phyloP scores from a whole-genome alignment of 2,888 invertebrate genomes.

The Chirona hameri region DNA sequence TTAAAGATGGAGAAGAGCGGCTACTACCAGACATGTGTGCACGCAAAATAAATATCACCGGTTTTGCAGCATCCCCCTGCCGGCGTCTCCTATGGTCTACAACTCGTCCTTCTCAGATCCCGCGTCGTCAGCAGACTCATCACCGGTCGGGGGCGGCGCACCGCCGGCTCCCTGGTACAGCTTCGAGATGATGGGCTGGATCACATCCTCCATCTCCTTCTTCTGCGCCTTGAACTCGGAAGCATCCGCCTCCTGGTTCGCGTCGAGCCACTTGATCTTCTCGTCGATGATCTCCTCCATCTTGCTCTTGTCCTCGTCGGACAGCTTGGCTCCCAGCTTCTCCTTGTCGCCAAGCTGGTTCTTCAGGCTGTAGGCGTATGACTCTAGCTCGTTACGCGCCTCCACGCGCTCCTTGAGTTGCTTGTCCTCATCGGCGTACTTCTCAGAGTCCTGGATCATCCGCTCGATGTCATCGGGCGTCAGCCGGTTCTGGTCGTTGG shows the following conservation, averaged over 20 bases:
- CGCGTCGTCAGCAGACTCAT: conserved; percentile 65
- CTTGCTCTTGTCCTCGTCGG: conserved; percentile 85
- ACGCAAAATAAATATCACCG: conserved; percentile 26
- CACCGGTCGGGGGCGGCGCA: conserved; percentile 61
- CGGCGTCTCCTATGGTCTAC: conserved; percentile 47
- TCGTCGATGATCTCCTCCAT: conserved; percentile 94
- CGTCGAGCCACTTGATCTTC: conserved; percentile 96
- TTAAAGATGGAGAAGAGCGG: background rate
- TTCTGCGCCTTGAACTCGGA: conserved; percentile 90
- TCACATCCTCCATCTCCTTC: conserved; percentile 90
- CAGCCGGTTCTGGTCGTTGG: conserved; percentile 94
- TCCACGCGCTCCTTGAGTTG: conserved; percentile 93
- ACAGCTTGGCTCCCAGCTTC: conserved; percentile 86
- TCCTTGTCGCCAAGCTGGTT: conserved; percentile 96
- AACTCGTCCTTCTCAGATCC: conserved; percentile 81
- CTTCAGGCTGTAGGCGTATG: conserved; percentile 95
- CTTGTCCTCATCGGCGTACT: conserved; percentile 98
- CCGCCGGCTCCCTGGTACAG: conserved; percentile 85
- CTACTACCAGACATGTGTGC: background rate
- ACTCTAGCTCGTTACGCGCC: conserved; percentile 93
- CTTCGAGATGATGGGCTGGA: conserved; percentile 96
- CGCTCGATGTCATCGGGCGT: conserved; percentile 98
- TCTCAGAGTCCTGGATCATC: conserved; percentile 99
- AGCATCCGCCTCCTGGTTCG: conserved; percentile 85
- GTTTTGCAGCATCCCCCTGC: background rate